Conservation (phyloP, 2,113 vertebrate genomes). For the Otocyon megalotis region DNA sequence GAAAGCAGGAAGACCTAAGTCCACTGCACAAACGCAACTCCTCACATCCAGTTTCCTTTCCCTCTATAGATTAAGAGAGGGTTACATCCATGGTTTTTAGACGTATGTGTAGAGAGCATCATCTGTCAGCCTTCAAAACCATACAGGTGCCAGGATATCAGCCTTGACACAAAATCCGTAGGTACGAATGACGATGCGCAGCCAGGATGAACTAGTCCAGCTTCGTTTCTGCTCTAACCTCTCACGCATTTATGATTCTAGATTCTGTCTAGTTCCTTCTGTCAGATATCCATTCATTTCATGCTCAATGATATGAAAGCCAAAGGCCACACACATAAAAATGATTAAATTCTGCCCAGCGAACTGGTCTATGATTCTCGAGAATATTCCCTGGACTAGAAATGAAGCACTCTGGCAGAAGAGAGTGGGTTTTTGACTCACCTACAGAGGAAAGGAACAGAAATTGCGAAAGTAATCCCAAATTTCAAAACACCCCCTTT, state of each 20-base stretch:
- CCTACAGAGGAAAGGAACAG: not conserved
- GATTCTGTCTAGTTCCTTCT: not conserved
- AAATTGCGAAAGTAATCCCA: not conserved
- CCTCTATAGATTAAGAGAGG: not conserved
- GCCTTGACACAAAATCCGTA: not conserved
- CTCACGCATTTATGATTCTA: not conserved
- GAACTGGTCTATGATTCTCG: not conserved
- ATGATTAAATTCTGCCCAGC: not conserved
- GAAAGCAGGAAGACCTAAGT: fast-evolving
- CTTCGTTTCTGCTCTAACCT: not conserved
- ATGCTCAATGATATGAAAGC: not conserved
- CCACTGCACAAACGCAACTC: fast-evolving
- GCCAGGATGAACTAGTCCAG: fast-evolving
- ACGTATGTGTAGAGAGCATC: not conserved
- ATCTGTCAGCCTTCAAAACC: no score
- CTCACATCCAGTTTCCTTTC: not conserved
- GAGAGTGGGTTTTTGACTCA: not conserved
- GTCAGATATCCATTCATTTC: not conserved
- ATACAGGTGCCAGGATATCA: no score
- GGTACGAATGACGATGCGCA: fast-evolving
- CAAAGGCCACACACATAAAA: not conserved
- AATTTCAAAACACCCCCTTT: not conserved
- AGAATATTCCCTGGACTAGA: not conserved
- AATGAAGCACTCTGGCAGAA: not conserved
- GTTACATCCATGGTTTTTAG: not conserved